Base-by-base conservation (phyloP, 2,113 vertebrate species). In the Halichoeres trimaculatus region DNA sequence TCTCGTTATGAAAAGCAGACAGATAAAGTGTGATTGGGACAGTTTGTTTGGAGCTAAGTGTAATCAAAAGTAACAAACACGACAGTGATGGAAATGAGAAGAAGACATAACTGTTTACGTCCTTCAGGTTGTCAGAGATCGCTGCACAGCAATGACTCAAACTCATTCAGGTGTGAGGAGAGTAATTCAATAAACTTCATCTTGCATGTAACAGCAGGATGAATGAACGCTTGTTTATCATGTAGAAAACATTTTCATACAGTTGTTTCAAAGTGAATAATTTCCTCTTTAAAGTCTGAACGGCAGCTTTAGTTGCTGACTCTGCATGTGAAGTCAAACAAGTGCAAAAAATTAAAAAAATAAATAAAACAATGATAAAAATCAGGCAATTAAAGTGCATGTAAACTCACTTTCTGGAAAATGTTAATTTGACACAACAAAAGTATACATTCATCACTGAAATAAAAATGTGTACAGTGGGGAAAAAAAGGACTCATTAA, bases 381-480 rank as follows among this genome's bases (percentile, higher is more conserved):
- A 1, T 14, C 1, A 19, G 1, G 14, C 10, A 40, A 41, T 11
- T 3, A 34, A 10, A 35, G 56, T 60, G 40, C 30, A 45, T 11
- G 10, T 22, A 13, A 57, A 45, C 43, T 45, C 53, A 51, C 48
- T 19, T 59, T 4, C 10, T n/a, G 11, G 47, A 50, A n/a, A 43
- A 53, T 2, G 8, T 2, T 3, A 34, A 60, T 11, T 54, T 7
- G 0, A 38, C 8, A 40, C 1, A 17, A 35, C 5, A 47, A 64
- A 16, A 30, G 67, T 34, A 3, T 35, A 70, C 58, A 80, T 82
- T 80, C 72, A 79, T 66, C 5, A 40, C 5, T 36, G 12, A 40
- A 40, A 11, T 13, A 10, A 40, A 40, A 13, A 11, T 30, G 30
- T 30, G 30, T 30, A 30, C 30, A 30, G 30, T 30, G 6, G 6